phyloP scores from a whole-genome alignment of 1,140 invertebrate species.

The Pseudomyrmex sp. region DNA sequence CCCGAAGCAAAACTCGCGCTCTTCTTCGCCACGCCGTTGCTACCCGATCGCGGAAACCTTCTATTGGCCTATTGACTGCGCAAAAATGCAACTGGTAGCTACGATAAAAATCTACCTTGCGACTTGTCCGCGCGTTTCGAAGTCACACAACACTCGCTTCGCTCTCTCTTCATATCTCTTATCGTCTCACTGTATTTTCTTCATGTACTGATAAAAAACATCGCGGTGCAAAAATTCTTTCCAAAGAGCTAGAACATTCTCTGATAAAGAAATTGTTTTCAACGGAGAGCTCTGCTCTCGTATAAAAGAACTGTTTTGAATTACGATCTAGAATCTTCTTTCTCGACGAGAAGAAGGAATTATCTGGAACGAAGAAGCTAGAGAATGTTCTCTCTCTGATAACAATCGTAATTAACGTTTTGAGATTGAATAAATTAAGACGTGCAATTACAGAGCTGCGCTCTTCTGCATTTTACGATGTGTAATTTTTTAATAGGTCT shows the following conservation, averaged over 20 bases:
- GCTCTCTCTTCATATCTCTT: background rate
- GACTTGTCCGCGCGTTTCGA: slow-evolving; percentile 10
- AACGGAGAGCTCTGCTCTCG: no score
- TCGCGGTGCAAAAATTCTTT: background rate
- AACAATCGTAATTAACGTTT: background rate
- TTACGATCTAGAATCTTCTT: no score
- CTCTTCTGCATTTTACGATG: no score
- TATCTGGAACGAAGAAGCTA: background rate
- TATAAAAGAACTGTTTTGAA: no score
- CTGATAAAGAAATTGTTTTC: no score
- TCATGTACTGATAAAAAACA: slow-evolving; percentile 12
- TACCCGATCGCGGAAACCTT: slow-evolving; percentile 21
- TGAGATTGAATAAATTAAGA: background rate
- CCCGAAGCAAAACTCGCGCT: slow-evolving; percentile 1
- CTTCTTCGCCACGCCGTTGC: slow-evolving; percentile 7
- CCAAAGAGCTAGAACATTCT: no score
- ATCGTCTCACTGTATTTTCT: background rate
- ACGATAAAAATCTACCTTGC: slow-evolving; percentile 40
- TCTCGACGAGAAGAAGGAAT: background rate
- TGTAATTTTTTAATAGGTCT: no score
- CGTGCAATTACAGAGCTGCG: background rate
- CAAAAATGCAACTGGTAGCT: slow-evolving; percentile 34
- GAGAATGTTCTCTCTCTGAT: background rate
- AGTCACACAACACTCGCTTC: background rate
- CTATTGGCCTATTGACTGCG: slow-evolving; percentile 29